Percentiles rank a stretch among this genome's conserved stretches.
Evolutionary conservation across 2,888 invertebrate genomes (phyloP).

Genomic region (Acronicta leporina): DNA sequence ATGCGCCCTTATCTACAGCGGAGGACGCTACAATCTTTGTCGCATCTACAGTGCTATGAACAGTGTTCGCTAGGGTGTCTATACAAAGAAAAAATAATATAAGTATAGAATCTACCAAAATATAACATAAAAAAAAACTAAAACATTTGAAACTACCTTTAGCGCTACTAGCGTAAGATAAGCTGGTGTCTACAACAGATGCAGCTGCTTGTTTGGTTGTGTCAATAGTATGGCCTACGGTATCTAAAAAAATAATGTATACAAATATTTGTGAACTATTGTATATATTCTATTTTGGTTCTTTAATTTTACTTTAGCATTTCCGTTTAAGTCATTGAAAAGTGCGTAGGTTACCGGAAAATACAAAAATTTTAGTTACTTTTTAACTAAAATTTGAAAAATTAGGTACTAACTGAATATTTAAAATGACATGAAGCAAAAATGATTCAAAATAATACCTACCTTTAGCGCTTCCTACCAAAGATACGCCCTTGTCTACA

Average conservation of each 20-base stretch:
- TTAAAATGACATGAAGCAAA: no score
- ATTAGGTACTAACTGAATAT: no score
- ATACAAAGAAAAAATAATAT: conserved; percentile 21
- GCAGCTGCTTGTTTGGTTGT: conserved; percentile 53
- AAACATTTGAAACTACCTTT: conserved; percentile 61
- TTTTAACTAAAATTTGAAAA: no score
- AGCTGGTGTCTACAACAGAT: conserved; percentile 67
- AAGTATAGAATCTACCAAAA: no score
- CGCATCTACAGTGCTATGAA: conserved; percentile 69
- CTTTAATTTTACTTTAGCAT: no score
- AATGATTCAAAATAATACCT: conserved; percentile 55
- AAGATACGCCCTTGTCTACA: conserved; percentile 65
- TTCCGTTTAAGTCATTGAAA: no score
- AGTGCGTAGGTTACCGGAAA: no score
- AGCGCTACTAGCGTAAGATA: conserved; percentile 65
- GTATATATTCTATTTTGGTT: no score
- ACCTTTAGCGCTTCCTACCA: conserved; percentile 71
- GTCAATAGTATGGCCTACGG: conserved; percentile 65
- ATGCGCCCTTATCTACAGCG: conserved; percentile 67
- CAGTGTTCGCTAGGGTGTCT: conserved; percentile 63
- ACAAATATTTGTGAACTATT: no score
- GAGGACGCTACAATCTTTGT: conserved; percentile 72
- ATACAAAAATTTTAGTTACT: no score
- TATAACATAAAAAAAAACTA: conserved; percentile 15
- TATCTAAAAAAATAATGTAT: conserved; percentile 61